A percentile compares a stretch with the other conserved stretches of the same genome.
These are phyloP conservation scores for Cryptotermes secundus DNA, from an alignment of 1,140 invertebrate species.

Conservation along the genomic window DNA sequence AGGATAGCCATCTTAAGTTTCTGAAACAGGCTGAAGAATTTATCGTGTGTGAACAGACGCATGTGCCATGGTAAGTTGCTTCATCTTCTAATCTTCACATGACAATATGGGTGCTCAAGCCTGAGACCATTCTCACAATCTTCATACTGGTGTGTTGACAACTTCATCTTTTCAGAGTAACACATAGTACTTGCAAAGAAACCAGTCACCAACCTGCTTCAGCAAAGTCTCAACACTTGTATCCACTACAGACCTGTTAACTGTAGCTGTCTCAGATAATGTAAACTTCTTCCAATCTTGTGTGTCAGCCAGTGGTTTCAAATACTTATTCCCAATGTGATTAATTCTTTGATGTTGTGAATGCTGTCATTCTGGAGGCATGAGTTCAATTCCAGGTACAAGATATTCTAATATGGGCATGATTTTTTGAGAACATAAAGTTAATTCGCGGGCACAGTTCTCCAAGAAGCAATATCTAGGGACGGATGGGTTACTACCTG, in stretches of 20 bases:
- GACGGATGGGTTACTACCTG: no score
- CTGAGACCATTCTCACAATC: neutral
- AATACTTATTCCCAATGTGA: no score
- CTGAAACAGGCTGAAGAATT: no score
- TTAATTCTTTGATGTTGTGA: neutral
- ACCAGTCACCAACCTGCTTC: neutral
- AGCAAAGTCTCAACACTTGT: neutral
- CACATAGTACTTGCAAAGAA: neutral
- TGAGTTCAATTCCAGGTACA: no score
- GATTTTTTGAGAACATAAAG: no score
- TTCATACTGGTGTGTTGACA: neutral
- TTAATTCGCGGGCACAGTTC: no score
- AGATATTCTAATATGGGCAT: no score
- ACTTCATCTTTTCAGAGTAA: neutral
- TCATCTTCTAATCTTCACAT: neutral
- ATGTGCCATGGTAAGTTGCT: neutral
- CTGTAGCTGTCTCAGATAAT: neutral
- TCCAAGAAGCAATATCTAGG: no score
- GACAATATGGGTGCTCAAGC: neutral
- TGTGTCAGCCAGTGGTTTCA: neutral
- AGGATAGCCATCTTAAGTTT: no score
- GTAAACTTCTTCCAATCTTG: neutral
- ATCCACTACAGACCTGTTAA: neutral
- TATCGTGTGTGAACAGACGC: neutral
- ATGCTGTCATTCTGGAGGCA: neutral